Base-by-base conservation (phyloP, 2,888 invertebrate species). In the Limnephilus auricula region DNA sequence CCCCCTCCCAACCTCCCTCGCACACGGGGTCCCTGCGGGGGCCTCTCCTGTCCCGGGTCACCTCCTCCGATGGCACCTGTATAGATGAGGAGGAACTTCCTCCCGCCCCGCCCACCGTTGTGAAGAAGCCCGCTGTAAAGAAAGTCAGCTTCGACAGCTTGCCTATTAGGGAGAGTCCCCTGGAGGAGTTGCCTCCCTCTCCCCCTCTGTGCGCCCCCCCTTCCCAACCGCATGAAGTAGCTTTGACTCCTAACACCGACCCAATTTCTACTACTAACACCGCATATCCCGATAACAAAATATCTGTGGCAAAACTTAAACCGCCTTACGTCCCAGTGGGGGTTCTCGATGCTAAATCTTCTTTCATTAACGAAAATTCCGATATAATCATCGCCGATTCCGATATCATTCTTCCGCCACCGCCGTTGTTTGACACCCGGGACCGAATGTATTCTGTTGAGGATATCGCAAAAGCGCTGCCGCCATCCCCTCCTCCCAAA, bases 401-500 rank as follows among this genome's bases (percentile, higher is more conserved):
- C 10, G 92, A 93, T 87, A 92, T 92, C 37, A 93, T 93, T 31
- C 32, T 93, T 32, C 93, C 93, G 25, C 93, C 93, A 12, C 93
- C 93, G 12, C 91, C 92, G 1, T 79, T 91, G 25, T 92, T 93
- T 79, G 83, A 89, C n/a, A 91, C 92, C 12, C 84, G 82, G 25
- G 92, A 93, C 34, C 80, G 90, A 78, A 84, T 78, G 4, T 90
- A 91, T 40, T 90, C 91, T 10, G 32, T 90, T 25, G 85, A 90
- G 25, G 92, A 93, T 84, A 92, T 93, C 13, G 89, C 92, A 32
- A 90, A n/a, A n/a, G 91, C 65, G 30, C 94, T 94, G 91, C 95
- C 95, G 93, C 95, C 95, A 91, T 94, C 95, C 92, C 95, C 94
- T 90, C 94, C 95, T 50, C 93, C 96, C 95, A 93, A 90, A 85